Percentiles rank a stretch among this genome's conserved stretches.
These are phyloP conservation scores for Sebastes variabilis DNA, from an alignment of 2,797 vertebrate species.

Conservation along the genomic window DNA sequence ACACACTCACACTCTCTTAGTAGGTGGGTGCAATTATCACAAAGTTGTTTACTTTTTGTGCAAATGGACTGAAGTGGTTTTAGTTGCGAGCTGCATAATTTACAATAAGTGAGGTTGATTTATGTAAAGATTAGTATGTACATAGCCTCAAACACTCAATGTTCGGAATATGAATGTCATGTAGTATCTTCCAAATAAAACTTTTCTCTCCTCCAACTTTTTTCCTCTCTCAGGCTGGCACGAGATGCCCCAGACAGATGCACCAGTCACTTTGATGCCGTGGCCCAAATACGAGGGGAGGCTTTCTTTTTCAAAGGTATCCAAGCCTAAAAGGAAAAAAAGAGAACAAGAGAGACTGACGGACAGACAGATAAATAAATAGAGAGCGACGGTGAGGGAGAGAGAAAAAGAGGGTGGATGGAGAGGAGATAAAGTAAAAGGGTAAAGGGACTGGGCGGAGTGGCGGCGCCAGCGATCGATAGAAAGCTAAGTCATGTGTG, in stretches of 20 bases:
- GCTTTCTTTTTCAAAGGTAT: conserved; percentile 47
- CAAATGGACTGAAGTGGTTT: not conserved
- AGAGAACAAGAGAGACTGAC: not conserved
- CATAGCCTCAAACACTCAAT: not conserved
- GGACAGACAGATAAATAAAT: not conserved
- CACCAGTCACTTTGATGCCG: conserved; percentile 86
- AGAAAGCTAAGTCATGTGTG: conserved; percentile 48
- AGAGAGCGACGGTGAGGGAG: not conserved
- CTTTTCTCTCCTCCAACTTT: not conserved
- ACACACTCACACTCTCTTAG: not conserved
- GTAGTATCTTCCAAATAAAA: not conserved
- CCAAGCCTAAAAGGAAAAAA: conserved; percentile 7
- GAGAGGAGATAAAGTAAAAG: conserved; percentile 29
- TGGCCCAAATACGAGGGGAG: conserved; percentile 98
- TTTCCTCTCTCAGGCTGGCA: conserved; percentile 72
- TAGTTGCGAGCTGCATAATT: not conserved
- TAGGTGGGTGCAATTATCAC: conserved; percentile 8
- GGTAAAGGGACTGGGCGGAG: not conserved
- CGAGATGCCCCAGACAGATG: conserved; percentile 92
- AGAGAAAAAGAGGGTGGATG: conserved; percentile 9
- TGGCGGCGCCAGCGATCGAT: conserved; percentile 34
- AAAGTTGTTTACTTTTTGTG: not conserved
- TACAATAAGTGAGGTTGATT: not conserved
- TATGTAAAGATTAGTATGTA: not conserved
- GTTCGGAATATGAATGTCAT: not conserved